Evolutionary conservation across 2,888 invertebrate species (phyloP).

Genomic region (Girardia tigrina): DNA sequence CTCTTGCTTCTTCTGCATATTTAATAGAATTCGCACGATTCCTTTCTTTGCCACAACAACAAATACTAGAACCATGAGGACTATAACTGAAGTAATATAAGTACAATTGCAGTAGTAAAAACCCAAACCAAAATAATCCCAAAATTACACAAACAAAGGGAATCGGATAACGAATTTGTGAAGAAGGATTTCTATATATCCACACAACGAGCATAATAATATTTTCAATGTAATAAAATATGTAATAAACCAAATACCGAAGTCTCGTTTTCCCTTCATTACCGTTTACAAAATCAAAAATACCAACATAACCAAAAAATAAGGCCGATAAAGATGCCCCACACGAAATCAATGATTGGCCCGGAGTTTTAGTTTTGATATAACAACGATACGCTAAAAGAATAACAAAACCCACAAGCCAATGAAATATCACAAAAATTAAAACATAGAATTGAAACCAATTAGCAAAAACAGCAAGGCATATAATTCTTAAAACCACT

Average conservation of each 20-base stretch:
- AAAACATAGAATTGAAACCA: background rate
- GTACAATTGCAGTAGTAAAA: constrained; percentile 26
- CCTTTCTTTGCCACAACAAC: background rate
- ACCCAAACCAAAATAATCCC: background rate
- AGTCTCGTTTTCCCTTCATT: constrained; percentile 26
- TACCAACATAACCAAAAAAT: constrained; percentile 24
- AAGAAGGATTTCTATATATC: background rate
- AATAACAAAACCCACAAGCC: background rate
- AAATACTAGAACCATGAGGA: background rate
- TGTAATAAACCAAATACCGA: constrained; percentile 24
- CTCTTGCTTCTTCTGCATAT: constrained; percentile 9
- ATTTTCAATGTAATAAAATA: constrained; percentile 25
- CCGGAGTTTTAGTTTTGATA: constrained; percentile 2
- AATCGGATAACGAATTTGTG: constrained; percentile 2
- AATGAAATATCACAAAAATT: background rate
- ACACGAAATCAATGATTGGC: background rate
- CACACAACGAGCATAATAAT: constrained; percentile 10
- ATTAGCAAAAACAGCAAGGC: constrained; percentile 5
- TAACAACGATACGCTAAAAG: constrained; percentile 27
- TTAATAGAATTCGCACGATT: background rate
- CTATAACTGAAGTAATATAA: constrained; percentile 1
- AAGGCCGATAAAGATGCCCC: background rate
- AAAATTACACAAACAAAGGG: background rate
- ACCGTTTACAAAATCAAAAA: constrained; percentile 30
- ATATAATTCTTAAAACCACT: background rate